A percentile compares a stretch with the other conserved stretches of the same genome.
phyloP scores from a whole-genome alignment of 2,113 vertebrate genomes.

The Anoura caudifer region DNA sequence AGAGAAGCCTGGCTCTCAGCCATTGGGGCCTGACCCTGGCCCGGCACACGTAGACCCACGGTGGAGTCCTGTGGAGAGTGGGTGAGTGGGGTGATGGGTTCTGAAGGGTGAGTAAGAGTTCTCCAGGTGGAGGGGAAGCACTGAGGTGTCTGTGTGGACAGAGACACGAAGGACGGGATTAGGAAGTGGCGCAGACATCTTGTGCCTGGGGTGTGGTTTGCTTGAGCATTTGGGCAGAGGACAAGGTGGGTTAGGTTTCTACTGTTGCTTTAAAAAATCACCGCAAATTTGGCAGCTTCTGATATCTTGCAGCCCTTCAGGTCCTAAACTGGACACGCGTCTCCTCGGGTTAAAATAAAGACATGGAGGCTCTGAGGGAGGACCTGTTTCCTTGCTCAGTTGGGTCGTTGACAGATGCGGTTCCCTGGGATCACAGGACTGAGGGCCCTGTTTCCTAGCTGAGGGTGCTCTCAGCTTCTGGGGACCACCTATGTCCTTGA shows the following conservation, averaged over 20 bases:
- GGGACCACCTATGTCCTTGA: background rate
- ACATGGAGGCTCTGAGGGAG: background rate
- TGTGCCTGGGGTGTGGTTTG: background rate
- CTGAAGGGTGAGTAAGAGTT: background rate
- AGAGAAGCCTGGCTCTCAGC: background rate
- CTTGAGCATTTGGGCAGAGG: background rate
- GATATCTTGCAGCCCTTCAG: too few relatives aligned
- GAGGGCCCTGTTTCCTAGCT: background rate
- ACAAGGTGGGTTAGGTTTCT: background rate
- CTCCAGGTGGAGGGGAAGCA: background rate
- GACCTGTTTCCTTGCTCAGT: background rate
- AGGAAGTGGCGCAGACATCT: background rate
- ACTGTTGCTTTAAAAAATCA: background rate
- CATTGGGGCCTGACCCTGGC: background rate
- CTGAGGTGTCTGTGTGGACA: background rate
- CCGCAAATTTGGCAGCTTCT: background rate
- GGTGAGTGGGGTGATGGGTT: background rate
- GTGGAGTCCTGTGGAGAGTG: background rate
- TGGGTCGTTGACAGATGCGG: background rate
- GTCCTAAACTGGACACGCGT: background rate
- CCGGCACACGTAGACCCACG: background rate
- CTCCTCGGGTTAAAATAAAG: fast-evolving
- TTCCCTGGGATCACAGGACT: background rate
- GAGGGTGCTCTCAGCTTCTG: background rate
- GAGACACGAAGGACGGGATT: background rate